Conservation (phyloP, 2,797 vertebrate genomes). For the Periparus ater region DNA sequence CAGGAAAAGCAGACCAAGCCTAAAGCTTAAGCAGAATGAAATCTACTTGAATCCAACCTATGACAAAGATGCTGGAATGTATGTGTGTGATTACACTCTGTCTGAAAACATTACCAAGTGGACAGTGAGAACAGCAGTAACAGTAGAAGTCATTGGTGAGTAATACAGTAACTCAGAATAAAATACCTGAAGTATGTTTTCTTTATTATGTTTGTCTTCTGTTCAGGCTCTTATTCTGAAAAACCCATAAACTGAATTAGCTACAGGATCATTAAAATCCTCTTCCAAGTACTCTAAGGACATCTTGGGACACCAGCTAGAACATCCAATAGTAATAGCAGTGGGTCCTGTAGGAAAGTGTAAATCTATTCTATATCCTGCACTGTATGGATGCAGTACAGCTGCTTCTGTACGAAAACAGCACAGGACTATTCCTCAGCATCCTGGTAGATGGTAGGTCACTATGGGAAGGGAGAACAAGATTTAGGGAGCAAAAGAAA, state of each 20-base stretch:
- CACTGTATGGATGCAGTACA: background rate
- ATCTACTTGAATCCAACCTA: slow-evolving; percentile 58
- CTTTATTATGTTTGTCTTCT: background rate
- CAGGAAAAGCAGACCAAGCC: background rate
- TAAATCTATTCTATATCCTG: background rate
- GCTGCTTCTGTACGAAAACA: background rate
- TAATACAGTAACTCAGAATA: background rate
- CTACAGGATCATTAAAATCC: background rate
- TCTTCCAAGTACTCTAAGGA: background rate
- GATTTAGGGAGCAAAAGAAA: background rate
- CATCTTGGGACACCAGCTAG: background rate
- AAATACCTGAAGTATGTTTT: background rate
- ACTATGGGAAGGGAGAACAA: background rate
- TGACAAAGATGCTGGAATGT: slow-evolving; percentile 61
- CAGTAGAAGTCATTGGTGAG: slow-evolving; percentile 71
- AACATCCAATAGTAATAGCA: background rate
- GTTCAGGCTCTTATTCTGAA: background rate
- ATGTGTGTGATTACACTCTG: slow-evolving; percentile 73
- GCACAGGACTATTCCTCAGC: background rate
- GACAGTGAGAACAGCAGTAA: slow-evolving; percentile 70
- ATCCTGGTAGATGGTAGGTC: background rate
- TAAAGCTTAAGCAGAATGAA: slow-evolving; percentile 33
- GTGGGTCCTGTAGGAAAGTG: background rate
- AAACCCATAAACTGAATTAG: background rate
- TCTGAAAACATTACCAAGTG: slow-evolving; percentile 43